Base-by-base conservation (phyloP, 2,888 invertebrate species). In the Eristalis tenax region DNA sequence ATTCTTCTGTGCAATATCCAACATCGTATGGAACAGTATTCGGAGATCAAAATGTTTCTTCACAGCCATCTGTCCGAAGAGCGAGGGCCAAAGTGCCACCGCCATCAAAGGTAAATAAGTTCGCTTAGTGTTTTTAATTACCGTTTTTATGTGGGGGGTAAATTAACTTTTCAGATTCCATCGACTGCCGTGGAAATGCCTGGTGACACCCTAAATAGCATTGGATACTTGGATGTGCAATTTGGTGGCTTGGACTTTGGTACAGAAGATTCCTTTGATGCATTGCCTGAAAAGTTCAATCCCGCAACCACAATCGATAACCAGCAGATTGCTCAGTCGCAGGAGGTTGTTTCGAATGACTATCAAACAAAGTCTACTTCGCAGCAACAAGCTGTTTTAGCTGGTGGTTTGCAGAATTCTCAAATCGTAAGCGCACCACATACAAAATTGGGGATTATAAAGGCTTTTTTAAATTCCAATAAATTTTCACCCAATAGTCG, bases 111-210 rank as follows among this genome's bases (percentile, higher is more conserved):
- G 96, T 96, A 93, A 90, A 78, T 80, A 10, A 4, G 18, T 50
- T 8, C 6, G 50, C 8, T 8, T 18, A n/a, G n/a, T 18, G 4
- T 50, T 18, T 69, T 61, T 68, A 86, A 61, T 85, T 83, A 38
- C 74, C 81, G 75, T 35, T 64, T 26, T 22, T 71, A 57, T 64
- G 28, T 35, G 40, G 8, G 8, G 40, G 66, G 26, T 59, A 26
- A 64, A 38, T 69, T n/a, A 15, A 69, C n/a, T 15, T 38, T 71
- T 26, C 22, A 98, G 96, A 99, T 99, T 91, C 99, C 98, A 59
- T 95, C 97, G 73, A 96, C 96, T 79, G 98, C 99, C 26, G 99
- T 99, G 56, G 99, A 99, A 94, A 99, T 99, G 99, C 99, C 99
- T 0, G 98, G 97, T 88, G 98, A 98, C 90, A 94, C 96, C 80